Evolutionary conservation across 2,113 vertebrate species (phyloP).

Genomic region (Mobula hypostoma): DNA sequence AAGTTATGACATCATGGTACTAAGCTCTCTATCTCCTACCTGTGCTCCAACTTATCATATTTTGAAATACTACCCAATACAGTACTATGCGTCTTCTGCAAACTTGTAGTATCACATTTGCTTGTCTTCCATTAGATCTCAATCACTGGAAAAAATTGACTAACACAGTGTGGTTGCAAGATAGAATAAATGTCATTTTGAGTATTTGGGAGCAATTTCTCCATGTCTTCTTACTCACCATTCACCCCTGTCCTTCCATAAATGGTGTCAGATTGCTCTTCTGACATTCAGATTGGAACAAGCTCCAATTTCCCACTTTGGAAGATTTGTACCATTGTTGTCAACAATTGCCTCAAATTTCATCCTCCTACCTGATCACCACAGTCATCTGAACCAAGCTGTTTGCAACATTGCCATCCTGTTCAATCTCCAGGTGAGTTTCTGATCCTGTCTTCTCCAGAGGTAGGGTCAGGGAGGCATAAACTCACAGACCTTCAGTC

Average conservation of each 20-base stretch:
- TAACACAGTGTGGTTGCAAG: not conserved
- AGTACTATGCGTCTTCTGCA: too few relatives aligned
- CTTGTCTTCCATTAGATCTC: not conserved
- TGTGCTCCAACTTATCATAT: too few relatives aligned
- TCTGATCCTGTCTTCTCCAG: not conserved
- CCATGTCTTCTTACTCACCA: not conserved
- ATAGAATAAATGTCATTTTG: not conserved
- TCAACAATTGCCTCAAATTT: not conserved
- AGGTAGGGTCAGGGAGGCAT: too few relatives aligned
- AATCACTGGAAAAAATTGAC: not conserved
- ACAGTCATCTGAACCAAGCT: not conserved
- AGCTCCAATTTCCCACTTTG: not conserved
- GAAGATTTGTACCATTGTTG: not conserved
- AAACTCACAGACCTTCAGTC: too few relatives aligned
- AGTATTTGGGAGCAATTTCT: not conserved
- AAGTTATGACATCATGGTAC: too few relatives aligned
- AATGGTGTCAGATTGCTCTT: not conserved
- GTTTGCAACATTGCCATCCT: not conserved
- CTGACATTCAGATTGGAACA: not conserved
- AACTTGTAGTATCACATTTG: not conserved
- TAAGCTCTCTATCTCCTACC: too few relatives aligned
- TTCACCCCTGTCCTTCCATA: not conserved
- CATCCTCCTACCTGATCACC: not conserved
- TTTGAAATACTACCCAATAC: too few relatives aligned
- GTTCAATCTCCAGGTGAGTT: not conserved